phyloP scores from a whole-genome alignment of 2,797 vertebrate species.

The Geotrypetes seraphini region DNA sequence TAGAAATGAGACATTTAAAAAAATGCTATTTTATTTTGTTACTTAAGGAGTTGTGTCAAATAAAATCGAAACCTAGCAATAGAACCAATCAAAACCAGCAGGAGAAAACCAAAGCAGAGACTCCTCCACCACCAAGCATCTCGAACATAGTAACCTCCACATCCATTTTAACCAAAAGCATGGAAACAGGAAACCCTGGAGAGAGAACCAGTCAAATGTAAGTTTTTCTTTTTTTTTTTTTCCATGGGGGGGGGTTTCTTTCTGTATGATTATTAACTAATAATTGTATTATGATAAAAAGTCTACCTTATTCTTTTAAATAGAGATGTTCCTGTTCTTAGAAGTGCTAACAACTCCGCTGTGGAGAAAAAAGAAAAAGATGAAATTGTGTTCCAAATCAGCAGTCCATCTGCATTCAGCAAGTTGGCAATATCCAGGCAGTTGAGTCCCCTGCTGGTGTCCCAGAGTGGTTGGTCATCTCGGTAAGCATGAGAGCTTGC shows the following conservation, averaged over 20 bases:
- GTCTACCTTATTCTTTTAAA: not conserved
- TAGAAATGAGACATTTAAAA: no score
- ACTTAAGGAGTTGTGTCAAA: slow-evolving; percentile 63
- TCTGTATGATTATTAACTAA: no score
- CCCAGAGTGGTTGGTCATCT: slow-evolving; percentile 83
- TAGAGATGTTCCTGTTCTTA: slow-evolving; percentile 57
- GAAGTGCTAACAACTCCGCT: slow-evolving; percentile 57
- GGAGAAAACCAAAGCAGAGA: slow-evolving; percentile 46
- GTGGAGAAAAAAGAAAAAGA: slow-evolving; percentile 59
- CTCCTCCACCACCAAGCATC: slow-evolving; percentile 48
- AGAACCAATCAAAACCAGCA: slow-evolving; percentile 42
- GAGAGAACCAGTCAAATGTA: slow-evolving; percentile 55
- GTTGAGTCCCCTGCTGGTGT: slow-evolving; percentile 67
- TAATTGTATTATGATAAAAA: no score
- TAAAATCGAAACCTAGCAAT: slow-evolving; percentile 58
- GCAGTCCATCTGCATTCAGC: slow-evolving; percentile 92
- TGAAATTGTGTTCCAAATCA: slow-evolving; percentile 72
- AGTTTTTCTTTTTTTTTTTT: not conserved
- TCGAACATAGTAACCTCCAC: slow-evolving; percentile 21
- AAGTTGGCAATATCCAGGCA: slow-evolving; percentile 75
- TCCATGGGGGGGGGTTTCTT: no score
- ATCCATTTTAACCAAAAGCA: slow-evolving; percentile 38
- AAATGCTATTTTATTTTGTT: slow-evolving; percentile 17
- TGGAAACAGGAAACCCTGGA: slow-evolving; percentile 49
- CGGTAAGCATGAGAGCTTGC: slow-evolving; percentile 75